Conservation (phyloP, 1,140 invertebrate species). For the Meloidogyne chitwoodi region DNA sequence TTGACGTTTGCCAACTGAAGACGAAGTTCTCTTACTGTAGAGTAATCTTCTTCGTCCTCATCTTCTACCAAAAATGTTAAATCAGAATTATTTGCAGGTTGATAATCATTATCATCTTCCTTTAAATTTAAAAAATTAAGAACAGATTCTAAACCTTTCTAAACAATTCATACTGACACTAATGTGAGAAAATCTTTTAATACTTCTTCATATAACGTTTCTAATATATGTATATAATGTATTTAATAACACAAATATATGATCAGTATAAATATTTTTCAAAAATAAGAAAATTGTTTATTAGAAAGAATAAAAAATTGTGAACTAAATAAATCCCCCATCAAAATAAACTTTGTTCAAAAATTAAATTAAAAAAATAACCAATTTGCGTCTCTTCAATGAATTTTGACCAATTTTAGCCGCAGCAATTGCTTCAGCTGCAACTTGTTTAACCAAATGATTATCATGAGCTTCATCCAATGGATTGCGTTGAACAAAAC, state of each 20-base stretch:
- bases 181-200: too few species aligned
- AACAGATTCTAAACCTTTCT: too few species aligned
- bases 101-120: neutral
- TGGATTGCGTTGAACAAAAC: slow-evolving; percentile 20
- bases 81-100: slow-evolving; percentile 1
- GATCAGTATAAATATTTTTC: too few species aligned
- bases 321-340: too few species aligned
- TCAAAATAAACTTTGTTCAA: neutral
- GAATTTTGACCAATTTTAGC: neutral
- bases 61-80: neutral
- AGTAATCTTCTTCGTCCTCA: neutral
- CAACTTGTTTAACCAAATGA: slow-evolving; percentile 18
- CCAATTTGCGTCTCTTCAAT: slow-evolving; percentile 21
- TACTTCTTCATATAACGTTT: too few species aligned
- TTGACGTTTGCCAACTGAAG: neutral
- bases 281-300: too few species aligned
- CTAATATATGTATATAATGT: too few species aligned
- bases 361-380: neutral
- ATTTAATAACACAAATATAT: too few species aligned
- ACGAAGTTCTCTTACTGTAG: neutral
- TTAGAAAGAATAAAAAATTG: too few species aligned
- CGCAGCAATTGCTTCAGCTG: slow-evolving; percentile 1
- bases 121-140: neutral
- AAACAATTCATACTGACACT: neutral
- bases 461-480: slow-evolving; percentile 31